Base-by-base conservation (phyloP, 2,113 vertebrate genomes). In the Misgurnus mizolepis region DNA sequence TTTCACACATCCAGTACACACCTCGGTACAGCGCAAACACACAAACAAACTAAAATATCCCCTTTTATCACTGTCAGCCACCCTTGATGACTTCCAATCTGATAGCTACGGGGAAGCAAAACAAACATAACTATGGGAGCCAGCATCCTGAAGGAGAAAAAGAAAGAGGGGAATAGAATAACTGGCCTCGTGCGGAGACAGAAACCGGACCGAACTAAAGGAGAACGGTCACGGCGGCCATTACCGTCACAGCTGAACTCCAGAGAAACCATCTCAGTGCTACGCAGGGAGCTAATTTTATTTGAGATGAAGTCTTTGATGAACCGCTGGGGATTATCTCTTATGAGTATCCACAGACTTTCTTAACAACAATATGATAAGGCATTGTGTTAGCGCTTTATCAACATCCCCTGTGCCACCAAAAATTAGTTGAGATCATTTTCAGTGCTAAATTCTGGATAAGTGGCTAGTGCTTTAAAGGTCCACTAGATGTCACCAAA, bases 141-240 rank as follows among this genome's bases (percentile, higher is more conserved):
- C 4, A 39, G 66, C 34, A 17, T 68, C 34, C 43, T 81, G 83
- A 80, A 75, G 79, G 79, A 83, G 83, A 82, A 65, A 77, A 82
- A 84, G 81, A 84, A 64, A 79, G 56, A 80, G 62, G 47, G 62
- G 81, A 86, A 84, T 76, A 73, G 79, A 84, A 83, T 84, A 84
- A 87, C 68, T 81, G 80, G 81, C 83, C 79, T 82, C 83, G 76
- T 74, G 76, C 55, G 9, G 78, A 78, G 82, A 64, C 45, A 67
- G 68, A 67, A 45, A 72, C 80, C 34, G 55, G 67, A 61, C 69
- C 65, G 18, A 76, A 70, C 66, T 18, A 91, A 93, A 94, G 94
- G 94, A 92, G 93, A 94, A 93, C 92, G 50, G 68, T 53, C 70
- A 70, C 65, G 56, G 55, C 78, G 40, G 71, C 61, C 70, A 83